A percentile compares a stretch with the other conserved stretches of the same genome.
Conservation (phyloP, 2,113 vertebrate species). For the Psephotus haematonotus region DNA sequence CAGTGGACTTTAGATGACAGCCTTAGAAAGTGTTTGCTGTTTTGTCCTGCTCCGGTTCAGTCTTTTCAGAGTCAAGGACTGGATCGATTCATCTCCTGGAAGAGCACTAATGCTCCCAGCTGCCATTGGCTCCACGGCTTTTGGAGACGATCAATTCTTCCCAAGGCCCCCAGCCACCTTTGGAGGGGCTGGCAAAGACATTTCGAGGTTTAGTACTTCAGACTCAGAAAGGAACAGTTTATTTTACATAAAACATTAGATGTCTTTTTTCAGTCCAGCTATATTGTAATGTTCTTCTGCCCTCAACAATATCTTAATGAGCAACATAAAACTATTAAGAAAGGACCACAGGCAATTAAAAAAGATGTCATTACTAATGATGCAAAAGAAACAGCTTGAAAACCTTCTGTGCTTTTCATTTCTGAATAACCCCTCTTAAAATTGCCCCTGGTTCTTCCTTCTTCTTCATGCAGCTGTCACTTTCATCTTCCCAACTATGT, state of each 20-base stretch:
- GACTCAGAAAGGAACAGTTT: background rate
- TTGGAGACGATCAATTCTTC: background rate
- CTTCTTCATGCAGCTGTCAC: background rate
- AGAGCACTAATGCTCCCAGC: background rate
- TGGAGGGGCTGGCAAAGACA: background rate
- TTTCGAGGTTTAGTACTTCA: background rate
- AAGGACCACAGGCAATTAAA: background rate
- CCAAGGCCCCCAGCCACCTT: background rate
- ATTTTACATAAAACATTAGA: background rate
- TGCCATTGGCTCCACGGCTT: background rate
- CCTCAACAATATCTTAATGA: background rate
- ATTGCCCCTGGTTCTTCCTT: background rate
- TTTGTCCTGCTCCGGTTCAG: background rate
- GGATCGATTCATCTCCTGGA: background rate
- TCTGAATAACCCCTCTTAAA: background rate
- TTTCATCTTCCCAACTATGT: background rate
- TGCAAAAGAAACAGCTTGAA: slow-evolving; percentile 22
- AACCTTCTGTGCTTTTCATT: background rate
- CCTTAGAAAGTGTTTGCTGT: background rate
- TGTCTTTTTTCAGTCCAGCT: background rate
- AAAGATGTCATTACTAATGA: background rate
- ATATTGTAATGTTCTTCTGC: background rate
- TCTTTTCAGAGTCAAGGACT: background rate
- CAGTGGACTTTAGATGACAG: background rate
- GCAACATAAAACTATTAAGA: background rate